phyloP scores from a whole-genome alignment of 2,888 invertebrate species.

The Chaitophorus viminalis region DNA sequence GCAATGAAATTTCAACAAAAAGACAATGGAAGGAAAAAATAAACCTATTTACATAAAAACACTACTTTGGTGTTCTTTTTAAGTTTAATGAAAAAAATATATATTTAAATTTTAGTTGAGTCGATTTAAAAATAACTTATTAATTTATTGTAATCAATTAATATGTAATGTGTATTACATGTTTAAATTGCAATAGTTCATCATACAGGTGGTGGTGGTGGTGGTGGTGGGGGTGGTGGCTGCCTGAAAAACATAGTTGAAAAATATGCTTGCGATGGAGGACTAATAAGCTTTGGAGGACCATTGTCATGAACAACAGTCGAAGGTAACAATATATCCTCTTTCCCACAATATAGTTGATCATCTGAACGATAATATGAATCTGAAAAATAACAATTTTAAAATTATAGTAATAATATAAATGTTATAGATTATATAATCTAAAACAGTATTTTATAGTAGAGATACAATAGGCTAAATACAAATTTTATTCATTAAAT shows the following conservation, averaged over 20 bases:
- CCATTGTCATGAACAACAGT: slow-evolving; percentile 43
- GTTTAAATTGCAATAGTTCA: background rate
- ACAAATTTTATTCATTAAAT: too few relatives aligned
- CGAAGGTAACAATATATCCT: slow-evolving; percentile 54
- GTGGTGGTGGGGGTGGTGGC: slow-evolving; percentile 53
- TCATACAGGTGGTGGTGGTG: slow-evolving; percentile 55
- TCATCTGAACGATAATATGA: slow-evolving; percentile 47
- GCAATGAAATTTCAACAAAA: slow-evolving; percentile 58
- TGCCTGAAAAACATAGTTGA: slow-evolving; percentile 58
- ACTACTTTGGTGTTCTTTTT: slow-evolving; percentile 45
- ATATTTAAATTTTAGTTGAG: slow-evolving; percentile 23
- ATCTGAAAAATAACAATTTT: slow-evolving; percentile 41
- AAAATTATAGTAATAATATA: background rate
- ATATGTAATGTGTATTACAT: slow-evolving; percentile 2
- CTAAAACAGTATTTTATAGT: too few relatives aligned
- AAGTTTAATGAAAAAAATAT: slow-evolving; percentile 14
- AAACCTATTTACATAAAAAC: slow-evolving; percentile 60
- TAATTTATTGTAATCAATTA: slow-evolving; percentile 18
- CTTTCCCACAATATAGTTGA: slow-evolving; percentile 47
- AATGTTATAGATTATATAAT: background rate
- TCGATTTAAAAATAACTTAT: slow-evolving; percentile 49
- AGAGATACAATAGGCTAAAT: too few relatives aligned
- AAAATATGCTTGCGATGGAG: slow-evolving; percentile 53
- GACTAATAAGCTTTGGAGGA: slow-evolving; percentile 53
- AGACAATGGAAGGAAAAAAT: slow-evolving; percentile 61